Evolutionary conservation across 2,888 invertebrate genomes (phyloP), one percentile per base, ranked within the genome.

Genomic region (Criorhina ranunculi): DNA sequence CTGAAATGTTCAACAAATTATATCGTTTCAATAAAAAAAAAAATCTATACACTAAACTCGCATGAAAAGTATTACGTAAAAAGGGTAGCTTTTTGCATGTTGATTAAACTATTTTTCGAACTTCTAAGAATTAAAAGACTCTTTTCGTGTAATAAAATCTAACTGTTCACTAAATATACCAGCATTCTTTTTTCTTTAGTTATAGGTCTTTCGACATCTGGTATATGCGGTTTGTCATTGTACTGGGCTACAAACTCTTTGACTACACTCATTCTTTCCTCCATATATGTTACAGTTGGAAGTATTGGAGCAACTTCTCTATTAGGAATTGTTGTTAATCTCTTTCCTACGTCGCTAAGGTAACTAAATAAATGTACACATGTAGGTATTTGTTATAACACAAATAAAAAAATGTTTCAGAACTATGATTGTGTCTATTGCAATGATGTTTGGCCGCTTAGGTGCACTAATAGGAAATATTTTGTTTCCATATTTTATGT

Each of bases 401-500:
- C 24, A 29, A 57, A 19, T 6, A n/a, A n/a, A n/a, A n/a, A n/a
- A n/a, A n/a, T 42, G 24, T 59, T 78, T 1, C 89, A 95, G 96
- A 89, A 95, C 96, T 1, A 94, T 95, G 94, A 94, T 95, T 0
- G 93, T 96, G 87, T 94, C 95, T 0, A 92, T 94, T 4, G 94
- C 94, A 37, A 93, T 96, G 93, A 95, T 96, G 95, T 92, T 93
- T 59, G 96, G 95, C 1, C 93, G 96, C 42, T 88, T 94, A 11
- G 96, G 96, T 5, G 95, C 96, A 5, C 93, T 95, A 44, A 90
- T 94, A 2, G 96, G 96, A 4, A 96, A 96, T 86, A 91, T 96
- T 53, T 89, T 94, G 2, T 96, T 96, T 88, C 96, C 96, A 0
- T 92, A 94, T 24, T 93, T 96, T 57, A 92, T 96, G 49, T 91